These are phyloP conservation scores for Phortica okadai DNA, from an alignment of 2,888 invertebrate species.

Conservation along the genomic window DNA sequence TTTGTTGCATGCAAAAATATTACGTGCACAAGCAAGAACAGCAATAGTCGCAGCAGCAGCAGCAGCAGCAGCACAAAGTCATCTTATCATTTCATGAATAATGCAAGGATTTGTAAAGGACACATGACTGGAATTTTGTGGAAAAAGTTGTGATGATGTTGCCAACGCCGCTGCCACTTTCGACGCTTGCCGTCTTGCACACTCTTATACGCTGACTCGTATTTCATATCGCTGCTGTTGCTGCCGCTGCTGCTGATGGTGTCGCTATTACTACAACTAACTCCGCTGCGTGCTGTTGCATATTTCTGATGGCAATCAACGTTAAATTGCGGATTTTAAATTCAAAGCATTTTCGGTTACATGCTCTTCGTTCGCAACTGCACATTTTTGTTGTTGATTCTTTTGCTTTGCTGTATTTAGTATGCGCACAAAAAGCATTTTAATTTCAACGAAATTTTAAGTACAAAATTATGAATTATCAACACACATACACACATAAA, in stretches of 20 bases:
- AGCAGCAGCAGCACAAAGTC: constrained; percentile 64
- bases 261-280: not conserved
- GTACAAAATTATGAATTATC: constrained; percentile 69
- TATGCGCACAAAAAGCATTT: constrained; percentile 62
- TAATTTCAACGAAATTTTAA: constrained; percentile 66
- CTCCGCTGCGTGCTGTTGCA: constrained; percentile 37
- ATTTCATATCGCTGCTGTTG: constrained; percentile 19
- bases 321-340: constrained; percentile 72
- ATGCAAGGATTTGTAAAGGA: constrained; percentile 74
- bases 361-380: not conserved
- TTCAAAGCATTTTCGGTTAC: constrained; percentile 61
- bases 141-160: constrained; percentile 52
- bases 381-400: not conserved
- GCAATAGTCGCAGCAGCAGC: constrained; percentile 32
- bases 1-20: constrained; percentile 53
- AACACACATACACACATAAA: constrained; percentile 55
- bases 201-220: constrained; percentile 47
- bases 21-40: constrained; percentile 49
- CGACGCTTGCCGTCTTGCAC: constrained; percentile 32
- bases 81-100: constrained; percentile 74
- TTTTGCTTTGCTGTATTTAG: constrained; percentile 25
- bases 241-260: constrained; percentile 19
- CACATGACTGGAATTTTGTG: constrained; percentile 72
- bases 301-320: constrained; percentile 61
- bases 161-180: constrained; percentile 42